Base-by-base conservation (phyloP, 2,113 vertebrate genomes). In the Phalacrocorax brasilianus region DNA sequence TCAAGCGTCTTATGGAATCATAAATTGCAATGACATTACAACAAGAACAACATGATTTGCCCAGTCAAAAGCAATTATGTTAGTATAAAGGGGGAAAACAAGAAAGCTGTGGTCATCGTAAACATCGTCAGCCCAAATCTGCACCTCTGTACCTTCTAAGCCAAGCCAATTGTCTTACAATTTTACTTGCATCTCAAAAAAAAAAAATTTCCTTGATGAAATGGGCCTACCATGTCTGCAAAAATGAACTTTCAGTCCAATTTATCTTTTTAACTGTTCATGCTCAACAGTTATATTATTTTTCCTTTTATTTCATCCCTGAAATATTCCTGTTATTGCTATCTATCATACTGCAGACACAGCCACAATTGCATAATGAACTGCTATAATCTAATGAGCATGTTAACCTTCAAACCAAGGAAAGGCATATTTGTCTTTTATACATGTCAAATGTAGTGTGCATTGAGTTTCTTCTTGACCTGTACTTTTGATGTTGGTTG, bases 21-120 rank as follows among this genome's bases (percentile, higher is more conserved):
- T 97, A 97, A 97, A 97, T 97, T 73, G 78, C 76, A 96, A 83
- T 96, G 97, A 93, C 94, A 97, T 91, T 97, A 89, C 93, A 94
- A 96, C 10, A 23, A 97, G 93, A 97, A 94, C 78, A 97, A 94
- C 73, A 93, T 96, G 93, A 97, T 97, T 97, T 96, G 76, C 77
- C 91, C 67, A 96, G 93, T 97, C 96, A 97, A 95, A 98, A 91
- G 38, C 75, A 97, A 96, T 98, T 96, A 95, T 78, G 44, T 95
- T 95, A 96, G 55, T 33, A 47, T 80, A 97, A 96, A 93, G 52
- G 28, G 65, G 91, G 45, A 22, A 50, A 93, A 30, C 32, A 88
- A 59, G 65, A 94, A 96, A 93, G 59, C 92, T 95, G 77, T 95
- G 96, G 94, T 93, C 90, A 95, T 97, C 86, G 88, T 82, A 95